A percentile compares a stretch with the other conserved stretches of the same genome.
phyloP scores from a whole-genome alignment of 64 coral and sea anemone species.

The Montipora cactus region DNA sequence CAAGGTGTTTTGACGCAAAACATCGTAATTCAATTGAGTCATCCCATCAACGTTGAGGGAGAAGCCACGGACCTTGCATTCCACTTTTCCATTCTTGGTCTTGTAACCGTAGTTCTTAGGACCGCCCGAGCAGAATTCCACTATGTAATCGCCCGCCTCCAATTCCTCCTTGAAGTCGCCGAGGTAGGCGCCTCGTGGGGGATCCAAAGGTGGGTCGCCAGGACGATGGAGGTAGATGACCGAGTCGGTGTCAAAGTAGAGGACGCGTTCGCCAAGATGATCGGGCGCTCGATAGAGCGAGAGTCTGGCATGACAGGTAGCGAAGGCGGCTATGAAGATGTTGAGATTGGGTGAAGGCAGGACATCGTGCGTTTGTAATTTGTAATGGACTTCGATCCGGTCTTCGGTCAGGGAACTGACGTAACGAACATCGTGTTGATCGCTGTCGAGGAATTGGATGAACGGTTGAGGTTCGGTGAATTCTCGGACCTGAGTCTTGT shows the following conservation, averaged over 20 bases:
- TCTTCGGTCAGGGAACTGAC: not conserved
- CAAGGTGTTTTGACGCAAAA: too few species aligned
- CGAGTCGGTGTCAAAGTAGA: not conserved
- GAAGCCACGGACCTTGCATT: too few species aligned
- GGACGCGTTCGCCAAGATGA: not conserved
- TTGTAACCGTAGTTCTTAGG: conserved; percentile 30
- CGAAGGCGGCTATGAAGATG: conserved; percentile 26
- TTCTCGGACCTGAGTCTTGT: not conserved
- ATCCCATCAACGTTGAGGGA: too few species aligned
- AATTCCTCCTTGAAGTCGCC: conserved; percentile 10
- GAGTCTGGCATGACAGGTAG: conserved; percentile 30
- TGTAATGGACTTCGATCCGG: not conserved
- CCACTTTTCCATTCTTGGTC: not conserved
- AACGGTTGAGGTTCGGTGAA: not conserved
- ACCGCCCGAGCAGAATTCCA: not conserved
- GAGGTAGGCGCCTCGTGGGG: not conserved
- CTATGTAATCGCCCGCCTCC: not conserved
- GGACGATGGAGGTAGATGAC: not conserved
- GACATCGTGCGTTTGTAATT: not conserved
- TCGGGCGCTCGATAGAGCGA: not conserved
- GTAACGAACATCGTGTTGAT: not conserved
- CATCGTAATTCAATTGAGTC: too few species aligned
- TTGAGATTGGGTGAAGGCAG: conserved; percentile 4
- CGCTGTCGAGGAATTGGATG: conserved; percentile 6
- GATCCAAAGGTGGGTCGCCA: not conserved